Evolutionary conservation across 30 jellyfish, hydroid and myxozoan genomes (phyloP).

Genomic region (Nemopilema nomurai): DNA sequence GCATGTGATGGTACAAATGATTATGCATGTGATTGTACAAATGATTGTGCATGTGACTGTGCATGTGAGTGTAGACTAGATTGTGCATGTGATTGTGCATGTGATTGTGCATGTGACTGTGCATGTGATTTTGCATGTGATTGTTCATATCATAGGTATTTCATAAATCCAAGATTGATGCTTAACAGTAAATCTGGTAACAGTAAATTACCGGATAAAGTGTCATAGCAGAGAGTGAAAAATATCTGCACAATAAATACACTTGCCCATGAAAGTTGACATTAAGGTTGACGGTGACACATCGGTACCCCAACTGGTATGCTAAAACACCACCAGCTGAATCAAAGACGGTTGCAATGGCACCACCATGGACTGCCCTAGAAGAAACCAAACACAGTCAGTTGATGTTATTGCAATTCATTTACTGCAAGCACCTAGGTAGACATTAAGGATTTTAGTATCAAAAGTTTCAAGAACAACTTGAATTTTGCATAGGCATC

Average conservation of each 20-base stretch:
- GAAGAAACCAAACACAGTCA: background rate
- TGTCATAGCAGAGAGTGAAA: background rate
- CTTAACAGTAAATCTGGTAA: background rate
- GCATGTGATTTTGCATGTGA: background rate
- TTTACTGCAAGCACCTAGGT: too few species aligned
- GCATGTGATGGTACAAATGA: background rate
- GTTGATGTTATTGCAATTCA: too few species aligned
- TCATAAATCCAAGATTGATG: background rate
- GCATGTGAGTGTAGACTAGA: too few species aligned
- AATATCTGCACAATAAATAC: background rate
- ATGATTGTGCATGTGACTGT: background rate
- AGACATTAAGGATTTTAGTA: too few species aligned
- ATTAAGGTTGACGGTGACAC: constrained; percentile 73
- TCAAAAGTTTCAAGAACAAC: background rate
- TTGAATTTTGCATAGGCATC: too few species aligned
- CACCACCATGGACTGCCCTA: constrained; percentile 90
- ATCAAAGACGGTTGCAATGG: constrained; percentile 71
- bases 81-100: background rate
- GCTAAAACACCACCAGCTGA: constrained; percentile 67
- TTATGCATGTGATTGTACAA: background rate
- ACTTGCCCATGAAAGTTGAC: constrained; percentile 73
- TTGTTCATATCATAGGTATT: background rate
- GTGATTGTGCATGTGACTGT: background rate
- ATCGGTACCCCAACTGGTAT: constrained; percentile 60
- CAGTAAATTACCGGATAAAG: background rate